phyloP scores from a whole-genome alignment of 2,888 invertebrate genomes.

The Agrotis segetum region DNA sequence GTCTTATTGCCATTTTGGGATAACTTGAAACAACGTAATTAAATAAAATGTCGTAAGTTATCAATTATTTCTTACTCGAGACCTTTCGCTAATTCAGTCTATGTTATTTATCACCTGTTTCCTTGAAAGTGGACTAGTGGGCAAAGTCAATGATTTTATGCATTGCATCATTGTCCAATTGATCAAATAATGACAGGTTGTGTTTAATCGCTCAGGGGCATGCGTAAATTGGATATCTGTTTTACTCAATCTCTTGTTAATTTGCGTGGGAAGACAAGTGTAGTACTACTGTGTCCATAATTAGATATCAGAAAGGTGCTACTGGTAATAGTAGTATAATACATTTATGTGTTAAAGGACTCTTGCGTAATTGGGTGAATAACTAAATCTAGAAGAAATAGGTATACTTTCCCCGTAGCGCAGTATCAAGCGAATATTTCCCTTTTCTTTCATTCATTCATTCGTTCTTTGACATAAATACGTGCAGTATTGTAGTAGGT shows the following conservation, averaged over 20 bases:
- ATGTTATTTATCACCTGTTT: constrained; percentile 19
- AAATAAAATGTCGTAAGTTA: no score
- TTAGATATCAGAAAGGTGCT: constrained; percentile 11
- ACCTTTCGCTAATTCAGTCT: neutral
- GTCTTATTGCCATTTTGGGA: no score
- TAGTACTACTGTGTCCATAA: constrained; percentile 29
- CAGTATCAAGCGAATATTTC: neutral
- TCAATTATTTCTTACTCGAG: neutral
- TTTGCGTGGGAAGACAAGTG: constrained; percentile 47
- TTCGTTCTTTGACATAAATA: neutral
- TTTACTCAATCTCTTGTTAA: constrained; percentile 44
- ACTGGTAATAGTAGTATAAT: neutral
- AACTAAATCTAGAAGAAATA: neutral
- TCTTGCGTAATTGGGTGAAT: neutral
- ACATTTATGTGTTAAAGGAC: neutral
- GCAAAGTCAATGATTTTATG: constrained; percentile 32
- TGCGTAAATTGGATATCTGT: constrained; percentile 30
- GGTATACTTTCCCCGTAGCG: neutral
- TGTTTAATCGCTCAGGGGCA: constrained; percentile 31
- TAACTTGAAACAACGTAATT: no score
- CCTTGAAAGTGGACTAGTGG: constrained; percentile 11
- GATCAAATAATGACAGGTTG: constrained; percentile 38
- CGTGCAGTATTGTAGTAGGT: no score
- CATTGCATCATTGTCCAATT: constrained; percentile 38
- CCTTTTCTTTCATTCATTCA: neutral